A percentile compares a stretch with the other conserved stretches of the same genome.
Evolutionary conservation across 2,888 invertebrate genomes (phyloP).

Genomic region (Sarcophaga rosellei): DNA sequence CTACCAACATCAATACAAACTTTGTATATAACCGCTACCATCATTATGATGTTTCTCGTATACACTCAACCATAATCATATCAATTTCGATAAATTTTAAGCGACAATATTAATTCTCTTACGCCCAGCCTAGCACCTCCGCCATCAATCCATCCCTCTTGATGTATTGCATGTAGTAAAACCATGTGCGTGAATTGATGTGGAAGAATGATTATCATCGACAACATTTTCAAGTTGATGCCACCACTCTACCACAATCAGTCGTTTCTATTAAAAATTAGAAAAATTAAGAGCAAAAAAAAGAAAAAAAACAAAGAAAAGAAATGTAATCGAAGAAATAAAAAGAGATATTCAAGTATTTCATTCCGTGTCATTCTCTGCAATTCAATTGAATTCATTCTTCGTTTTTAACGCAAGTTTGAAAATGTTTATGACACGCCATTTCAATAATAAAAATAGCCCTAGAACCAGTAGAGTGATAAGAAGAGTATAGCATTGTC

Average conservation of each 20-base stretch:
- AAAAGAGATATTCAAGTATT: slow-evolving; percentile 10
- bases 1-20: slow-evolving; percentile 36
- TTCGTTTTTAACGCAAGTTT: background rate
- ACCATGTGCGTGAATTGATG: slow-evolving; percentile 73
- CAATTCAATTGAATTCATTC: background rate
- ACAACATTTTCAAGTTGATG: slow-evolving; percentile 50
- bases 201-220: slow-evolving; percentile 77
- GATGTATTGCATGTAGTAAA: slow-evolving; percentile 16
- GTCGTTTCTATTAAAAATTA: slow-evolving; percentile 33
- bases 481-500: slow-evolving; percentile 3
- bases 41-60: slow-evolving; percentile 7
- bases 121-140: background rate
- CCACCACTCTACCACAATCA: slow-evolving; percentile 47
- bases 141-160: background rate
- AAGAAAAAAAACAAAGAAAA: background rate
- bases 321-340: background rate
- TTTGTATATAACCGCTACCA: background rate
- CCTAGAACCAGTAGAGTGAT: background rate
- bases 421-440: slow-evolving; percentile 37
- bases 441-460: background rate
- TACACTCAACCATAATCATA: slow-evolving; percentile 12
- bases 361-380: background rate
- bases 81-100: slow-evolving; percentile 22
- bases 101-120: background rate
- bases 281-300: slow-evolving; percentile 3